phyloP scores from a whole-genome alignment of 2,797 vertebrate species.

The Choloepus didactylus region DNA sequence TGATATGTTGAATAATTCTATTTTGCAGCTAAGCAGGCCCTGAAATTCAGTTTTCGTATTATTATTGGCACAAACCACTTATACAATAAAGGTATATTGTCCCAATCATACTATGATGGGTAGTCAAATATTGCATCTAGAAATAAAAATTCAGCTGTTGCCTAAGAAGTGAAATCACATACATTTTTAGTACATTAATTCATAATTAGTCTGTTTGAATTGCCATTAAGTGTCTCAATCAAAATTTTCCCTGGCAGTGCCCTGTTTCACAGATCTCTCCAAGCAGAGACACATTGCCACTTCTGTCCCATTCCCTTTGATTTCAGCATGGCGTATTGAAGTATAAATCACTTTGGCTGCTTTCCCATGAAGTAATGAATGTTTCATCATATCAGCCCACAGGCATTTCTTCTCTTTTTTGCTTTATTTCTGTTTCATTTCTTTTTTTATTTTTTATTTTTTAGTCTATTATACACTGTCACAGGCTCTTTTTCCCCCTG shows the following conservation, averaged over 20 bases:
- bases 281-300: neutral
- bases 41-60: constrained; percentile 69
- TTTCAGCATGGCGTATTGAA: constrained; percentile 70
- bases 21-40: constrained; percentile 4
- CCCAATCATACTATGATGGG: constrained; percentile 73
- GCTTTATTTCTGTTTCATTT: neutral
- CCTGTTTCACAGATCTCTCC: constrained; percentile 1
- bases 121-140: constrained; percentile 72
- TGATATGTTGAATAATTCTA: neutral
- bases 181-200: constrained; percentile 80
- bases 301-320: constrained; percentile 70
- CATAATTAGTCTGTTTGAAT: constrained; percentile 82
- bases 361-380: constrained; percentile 76
- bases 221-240: constrained; percentile 74
- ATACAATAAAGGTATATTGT: constrained; percentile 76
- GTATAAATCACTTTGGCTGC: constrained; percentile 80
- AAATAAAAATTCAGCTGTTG: constrained; percentile 71
- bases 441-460: neutral
- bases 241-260: constrained; percentile 29
- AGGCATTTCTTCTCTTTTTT: neutral
- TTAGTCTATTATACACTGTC: neutral
- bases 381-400: constrained; percentile 65
- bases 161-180: constrained; percentile 76
- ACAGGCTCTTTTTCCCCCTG: neutral
- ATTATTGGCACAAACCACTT: constrained; percentile 67